Evolutionary conservation across 2,113 vertebrate species (phyloP).

Genomic region (Bufo gargarizans): DNA sequence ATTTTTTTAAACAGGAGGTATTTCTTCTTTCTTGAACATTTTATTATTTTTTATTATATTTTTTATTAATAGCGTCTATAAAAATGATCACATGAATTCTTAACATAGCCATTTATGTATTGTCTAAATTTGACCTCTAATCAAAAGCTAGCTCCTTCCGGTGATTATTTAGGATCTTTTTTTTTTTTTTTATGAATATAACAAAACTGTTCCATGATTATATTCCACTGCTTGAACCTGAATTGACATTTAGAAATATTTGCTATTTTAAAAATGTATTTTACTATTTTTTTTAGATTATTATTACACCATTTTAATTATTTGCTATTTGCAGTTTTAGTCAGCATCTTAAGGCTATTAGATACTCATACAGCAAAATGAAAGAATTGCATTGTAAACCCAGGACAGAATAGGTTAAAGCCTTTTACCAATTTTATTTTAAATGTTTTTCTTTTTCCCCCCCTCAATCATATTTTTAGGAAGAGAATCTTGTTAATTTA

Average conservation of each 20-base stretch:
- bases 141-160: no score
- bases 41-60: neutral
- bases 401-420: conserved; percentile 28
- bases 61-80: no score
- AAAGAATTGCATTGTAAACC: neutral
- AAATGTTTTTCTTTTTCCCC: conserved; percentile 73
- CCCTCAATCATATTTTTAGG: conserved; percentile 73
- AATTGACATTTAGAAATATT: neutral
- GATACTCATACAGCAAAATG: neutral
- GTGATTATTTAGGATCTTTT: no score
- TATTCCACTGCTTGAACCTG: no score
- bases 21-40: neutral
- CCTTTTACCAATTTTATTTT: conserved; percentile 73
- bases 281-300: neutral
- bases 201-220: no score
- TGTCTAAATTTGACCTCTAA: no score
- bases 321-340: neutral
- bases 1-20: neutral
- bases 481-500: conserved; percentile 96
- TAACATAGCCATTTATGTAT: no score
- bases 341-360: neutral
- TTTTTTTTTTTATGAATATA: no score
- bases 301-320: neutral
- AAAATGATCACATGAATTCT: no score
- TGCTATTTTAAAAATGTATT: neutral